A percentile compares a stretch with the other conserved stretches of the same genome.
These are phyloP conservation scores for Budorcas taxicolor DNA, from an alignment of 2,113 vertebrate genomes.

Conservation along the genomic window DNA sequence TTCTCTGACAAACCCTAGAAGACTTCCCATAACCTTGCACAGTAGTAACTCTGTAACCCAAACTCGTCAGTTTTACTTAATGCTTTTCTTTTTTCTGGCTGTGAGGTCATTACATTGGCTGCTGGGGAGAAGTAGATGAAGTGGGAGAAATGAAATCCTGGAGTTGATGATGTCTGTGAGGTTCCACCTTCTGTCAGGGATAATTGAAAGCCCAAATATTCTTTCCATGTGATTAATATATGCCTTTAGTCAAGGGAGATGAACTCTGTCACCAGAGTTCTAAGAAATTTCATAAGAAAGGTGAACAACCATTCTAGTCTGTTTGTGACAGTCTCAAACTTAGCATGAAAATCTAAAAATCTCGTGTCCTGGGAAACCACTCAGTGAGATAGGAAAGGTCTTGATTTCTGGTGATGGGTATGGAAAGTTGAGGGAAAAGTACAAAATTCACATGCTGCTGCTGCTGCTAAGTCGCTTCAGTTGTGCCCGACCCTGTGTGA, in stretches of 20 bases:
- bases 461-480: too few relatives aligned
- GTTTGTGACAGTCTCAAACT: not conserved
- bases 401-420: not conserved
- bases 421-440: not conserved
- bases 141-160: not conserved
- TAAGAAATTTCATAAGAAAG: not conserved
- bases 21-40: not conserved
- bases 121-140: not conserved
- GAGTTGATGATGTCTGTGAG: not conserved
- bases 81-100: not conserved
- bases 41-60: not conserved
- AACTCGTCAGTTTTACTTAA: not conserved
- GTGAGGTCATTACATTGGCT: not conserved
- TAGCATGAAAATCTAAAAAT: not conserved
- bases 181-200: not conserved
- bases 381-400: not conserved
- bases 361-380: not conserved
- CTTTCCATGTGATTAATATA: not conserved
- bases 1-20: not conserved
- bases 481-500: fast-evolving
- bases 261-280: not conserved
- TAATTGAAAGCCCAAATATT: not conserved
- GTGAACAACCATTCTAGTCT: not conserved
- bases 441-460: not conserved
- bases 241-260: not conserved